These are phyloP conservation scores for Nibea coibor DNA, from an alignment of 2,113 vertebrate species.

Conservation along the genomic window DNA sequence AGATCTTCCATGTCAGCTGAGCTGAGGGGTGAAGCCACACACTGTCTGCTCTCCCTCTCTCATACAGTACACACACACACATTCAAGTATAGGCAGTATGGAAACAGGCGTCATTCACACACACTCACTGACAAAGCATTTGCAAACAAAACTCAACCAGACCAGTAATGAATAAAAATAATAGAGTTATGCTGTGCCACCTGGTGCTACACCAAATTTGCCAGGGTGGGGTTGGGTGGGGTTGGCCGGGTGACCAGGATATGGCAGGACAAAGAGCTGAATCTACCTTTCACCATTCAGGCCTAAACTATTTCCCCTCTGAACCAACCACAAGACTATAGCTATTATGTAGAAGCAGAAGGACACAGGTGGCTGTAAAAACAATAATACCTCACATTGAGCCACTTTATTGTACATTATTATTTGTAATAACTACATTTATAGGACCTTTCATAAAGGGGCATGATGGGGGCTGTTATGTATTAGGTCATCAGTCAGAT, in stretches of 20 bases:
- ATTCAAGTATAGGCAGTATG: not conserved
- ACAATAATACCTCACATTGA: not conserved
- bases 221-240: conserved; percentile 30
- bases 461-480: not conserved
- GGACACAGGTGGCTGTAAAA: not conserved
- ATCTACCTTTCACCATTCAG: conserved; percentile 10
- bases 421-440: conserved; percentile 3
- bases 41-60: conserved; percentile 12
- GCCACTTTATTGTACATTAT: not conserved
- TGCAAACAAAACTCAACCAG: conserved; percentile 18
- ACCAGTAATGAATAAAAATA: not conserved
- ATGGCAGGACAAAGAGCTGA: conserved; percentile 24
- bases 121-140: conserved; percentile 22
- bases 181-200: conserved; percentile 9
- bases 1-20: conserved; percentile 69
- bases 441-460: not conserved
- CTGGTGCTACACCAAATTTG: not conserved
- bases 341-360: not conserved
- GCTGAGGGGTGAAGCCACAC: conserved; percentile 45
- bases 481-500: not conserved
- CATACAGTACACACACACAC: conserved; percentile 7
- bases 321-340: not conserved
- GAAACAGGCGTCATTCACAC: conserved; percentile 18
- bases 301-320: not conserved
- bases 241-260: not conserved